Evolutionary conservation across 2,113 vertebrate species (phyloP), one percentile per base, ranked within the genome.

Genomic region (Charina bottae): DNA sequence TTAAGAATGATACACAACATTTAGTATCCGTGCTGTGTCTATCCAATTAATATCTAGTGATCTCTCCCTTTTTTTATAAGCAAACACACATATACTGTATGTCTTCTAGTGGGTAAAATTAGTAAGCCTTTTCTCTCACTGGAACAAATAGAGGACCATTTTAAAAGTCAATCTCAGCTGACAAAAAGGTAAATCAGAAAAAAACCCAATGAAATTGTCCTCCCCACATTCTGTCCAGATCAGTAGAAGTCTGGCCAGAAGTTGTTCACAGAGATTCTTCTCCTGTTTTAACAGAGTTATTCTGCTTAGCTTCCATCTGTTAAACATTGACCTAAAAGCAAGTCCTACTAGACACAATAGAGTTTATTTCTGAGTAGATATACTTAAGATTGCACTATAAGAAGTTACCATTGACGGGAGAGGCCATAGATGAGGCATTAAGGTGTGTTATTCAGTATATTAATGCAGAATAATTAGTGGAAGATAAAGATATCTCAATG

Each of bases 1-100:
- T 59, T 93, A 94, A 93, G 91, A 94, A 37, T 60, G 53, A 90
- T 7, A 94, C 21, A 85, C 53, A 68, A 87, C 60, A 88, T 68
- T 88, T 6, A 94, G 94, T 1, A 46, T 93, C 6, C 62, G 19
- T 6, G 62, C 91, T 33, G 92, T 90, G 90, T 85, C 62, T 85
- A 78, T 21, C 17, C 33, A 78, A 78, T 78, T 3, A 58, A 21
- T 78, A 8, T 49, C 49, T 42, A 37, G 17, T 37, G 15, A 78
- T 78, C 15, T 37, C 33, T 78, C 33, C 19, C 72, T 78, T 42
- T 7, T 21, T 37, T 42, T 78, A 78, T 42, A 21, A 21, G 33
- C 72, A 42, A 78, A 78, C 7, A 78, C 7, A 78, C 7, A 78
- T 19, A 78, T 1, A 7, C 68, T 56, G 15, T 56, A 78, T 42